Conservation (phyloP, 2,888 invertebrate species). For the Parochlus steinenii region DNA sequence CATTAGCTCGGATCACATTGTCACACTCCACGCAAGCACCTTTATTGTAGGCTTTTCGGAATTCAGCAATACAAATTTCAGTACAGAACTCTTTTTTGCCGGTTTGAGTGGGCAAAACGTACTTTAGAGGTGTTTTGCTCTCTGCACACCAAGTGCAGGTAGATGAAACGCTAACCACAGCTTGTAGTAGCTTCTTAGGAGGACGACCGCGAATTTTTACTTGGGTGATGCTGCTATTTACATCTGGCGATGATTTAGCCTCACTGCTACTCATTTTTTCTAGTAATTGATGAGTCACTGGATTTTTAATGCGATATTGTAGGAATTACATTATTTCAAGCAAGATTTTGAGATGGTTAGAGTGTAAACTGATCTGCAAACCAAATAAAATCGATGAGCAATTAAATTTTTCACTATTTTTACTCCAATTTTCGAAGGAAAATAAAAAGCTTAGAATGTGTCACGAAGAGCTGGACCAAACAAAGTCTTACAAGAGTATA, state of each 20-base stretch:
- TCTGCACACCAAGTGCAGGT: constrained; percentile 77
- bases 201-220: constrained; percentile 59
- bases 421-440: too few species aligned
- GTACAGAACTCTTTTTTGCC: constrained; percentile 89
- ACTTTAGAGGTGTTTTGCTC: constrained; percentile 64
- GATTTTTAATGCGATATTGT: too few species aligned
- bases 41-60: constrained; percentile 73
- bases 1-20: constrained; percentile 62
- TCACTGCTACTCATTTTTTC: constrained; percentile 1
- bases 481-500: too few species aligned
- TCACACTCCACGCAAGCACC: constrained; percentile 79
- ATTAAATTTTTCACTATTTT: too few species aligned
- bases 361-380: too few species aligned
- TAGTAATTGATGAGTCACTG: too few species aligned
- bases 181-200: constrained; percentile 46
- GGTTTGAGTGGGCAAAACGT: constrained; percentile 71
- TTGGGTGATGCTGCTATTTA: too few species aligned
- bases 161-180: constrained; percentile 17
- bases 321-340: too few species aligned
- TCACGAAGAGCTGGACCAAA: too few species aligned
- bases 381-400: too few species aligned
- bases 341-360: too few species aligned
- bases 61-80: constrained; percentile 74
- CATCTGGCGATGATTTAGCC: constrained; percentile 10
- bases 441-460: too few species aligned